Conservation (phyloP, 2,888 invertebrate genomes). For the Eilema depressum region DNA sequence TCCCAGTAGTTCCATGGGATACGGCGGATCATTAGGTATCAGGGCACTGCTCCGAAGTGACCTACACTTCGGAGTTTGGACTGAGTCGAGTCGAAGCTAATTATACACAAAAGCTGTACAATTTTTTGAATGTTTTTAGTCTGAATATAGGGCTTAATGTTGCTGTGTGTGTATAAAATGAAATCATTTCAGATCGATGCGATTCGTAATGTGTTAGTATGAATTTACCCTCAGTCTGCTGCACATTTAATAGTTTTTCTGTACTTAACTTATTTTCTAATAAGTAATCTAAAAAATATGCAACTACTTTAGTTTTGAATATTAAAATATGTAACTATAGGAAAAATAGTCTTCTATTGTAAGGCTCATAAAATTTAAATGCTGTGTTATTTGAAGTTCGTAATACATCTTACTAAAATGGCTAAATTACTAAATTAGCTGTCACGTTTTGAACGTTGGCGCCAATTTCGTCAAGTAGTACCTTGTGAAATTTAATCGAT, state of each 20-base stretch:
- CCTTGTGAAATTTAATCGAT: neutral
- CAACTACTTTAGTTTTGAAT: slow-evolving; percentile 28
- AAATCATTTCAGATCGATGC: neutral
- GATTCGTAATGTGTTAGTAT: neutral
- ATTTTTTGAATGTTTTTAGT: too few species aligned
- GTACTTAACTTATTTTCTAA: neutral
- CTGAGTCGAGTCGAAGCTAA: too few species aligned
- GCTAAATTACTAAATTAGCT: slow-evolving; percentile 31
- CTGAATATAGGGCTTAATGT: too few species aligned
- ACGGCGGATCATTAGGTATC: too few species aligned
- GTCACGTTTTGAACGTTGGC: slow-evolving; percentile 38
- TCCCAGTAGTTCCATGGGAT: too few species aligned
- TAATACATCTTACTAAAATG: neutral
- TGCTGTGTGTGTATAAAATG: neutral
- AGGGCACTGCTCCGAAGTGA: too few species aligned
- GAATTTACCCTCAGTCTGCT: neutral
- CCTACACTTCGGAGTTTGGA: too few species aligned
- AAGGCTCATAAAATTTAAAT: slow-evolving; percentile 17
- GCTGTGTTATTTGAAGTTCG: slow-evolving; percentile 11
- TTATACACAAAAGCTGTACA: too few species aligned
- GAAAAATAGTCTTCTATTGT: slow-evolving; percentile 26
- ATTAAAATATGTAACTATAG: slow-evolving; percentile 23
- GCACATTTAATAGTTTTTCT: neutral
- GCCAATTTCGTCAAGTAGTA: slow-evolving; percentile 25
- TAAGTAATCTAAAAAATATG: slow-evolving; percentile 34